phyloP scores from a whole-genome alignment of 2,797 vertebrate species.

The Gallinago nigripennis region DNA sequence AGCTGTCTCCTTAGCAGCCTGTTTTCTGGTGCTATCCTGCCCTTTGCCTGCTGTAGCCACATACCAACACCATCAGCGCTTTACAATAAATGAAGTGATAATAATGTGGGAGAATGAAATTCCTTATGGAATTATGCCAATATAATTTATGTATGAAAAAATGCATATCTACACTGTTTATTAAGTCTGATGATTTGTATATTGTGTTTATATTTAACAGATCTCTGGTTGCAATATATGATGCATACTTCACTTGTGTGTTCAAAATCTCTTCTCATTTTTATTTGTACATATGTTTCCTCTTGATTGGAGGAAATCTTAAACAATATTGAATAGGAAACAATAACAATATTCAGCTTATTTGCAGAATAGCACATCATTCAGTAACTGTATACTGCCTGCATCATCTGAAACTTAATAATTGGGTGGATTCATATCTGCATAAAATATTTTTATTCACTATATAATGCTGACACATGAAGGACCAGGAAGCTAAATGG shows the following conservation, averaged over 20 bases:
- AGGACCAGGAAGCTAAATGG: neutral
- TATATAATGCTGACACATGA: neutral
- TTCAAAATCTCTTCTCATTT: neutral
- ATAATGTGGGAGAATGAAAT: neutral
- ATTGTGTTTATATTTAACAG: neutral
- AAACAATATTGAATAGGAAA: neutral
- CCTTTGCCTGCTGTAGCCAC: neutral
- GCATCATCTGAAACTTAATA: neutral
- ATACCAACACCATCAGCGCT: neutral
- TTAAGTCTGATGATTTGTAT: neutral
- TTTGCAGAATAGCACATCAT: neutral
- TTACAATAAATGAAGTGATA: neutral
- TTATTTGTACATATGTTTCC: neutral
- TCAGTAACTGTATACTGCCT: neutral
- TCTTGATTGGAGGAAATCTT: neutral
- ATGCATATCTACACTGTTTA: neutral
- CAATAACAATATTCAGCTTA: neutral
- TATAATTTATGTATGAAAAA: neutral
- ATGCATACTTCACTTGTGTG: neutral
- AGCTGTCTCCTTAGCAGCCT: neutral
- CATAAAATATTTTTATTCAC: neutral
- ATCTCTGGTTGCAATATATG: neutral
- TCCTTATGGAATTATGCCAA: neutral
- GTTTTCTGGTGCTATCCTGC: neutral
- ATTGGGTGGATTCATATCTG: neutral